Percentiles rank a stretch among this genome's conserved stretches.
phyloP scores from a whole-genome alignment of 2,797 vertebrate genomes.

The Lutjanus campechanus region DNA sequence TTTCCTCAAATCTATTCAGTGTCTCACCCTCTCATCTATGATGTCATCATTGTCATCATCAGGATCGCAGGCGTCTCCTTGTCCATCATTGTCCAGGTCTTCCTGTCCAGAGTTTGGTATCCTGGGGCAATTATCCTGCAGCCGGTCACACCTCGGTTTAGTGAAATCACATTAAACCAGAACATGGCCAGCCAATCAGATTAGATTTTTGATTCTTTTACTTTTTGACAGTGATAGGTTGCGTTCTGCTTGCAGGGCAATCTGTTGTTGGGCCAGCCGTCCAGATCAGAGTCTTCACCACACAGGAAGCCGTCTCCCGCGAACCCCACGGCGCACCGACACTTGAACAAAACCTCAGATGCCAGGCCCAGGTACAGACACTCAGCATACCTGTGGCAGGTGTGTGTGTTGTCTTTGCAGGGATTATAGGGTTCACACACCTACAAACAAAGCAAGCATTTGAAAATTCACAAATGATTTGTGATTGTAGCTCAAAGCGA shows the following conservation, averaged over 20 bases:
- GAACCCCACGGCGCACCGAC: slow-evolving; percentile 92
- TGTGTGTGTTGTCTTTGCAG: slow-evolving; percentile 94
- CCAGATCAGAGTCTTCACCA: slow-evolving; percentile 96
- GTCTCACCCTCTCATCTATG: slow-evolving; percentile 91
- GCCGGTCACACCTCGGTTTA: slow-evolving; percentile 40
- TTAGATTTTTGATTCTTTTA: slow-evolving; percentile 57
- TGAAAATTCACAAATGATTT: slow-evolving; percentile 5
- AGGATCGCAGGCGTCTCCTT: slow-evolving; percentile 95
- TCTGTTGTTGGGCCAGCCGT: slow-evolving; percentile 95
- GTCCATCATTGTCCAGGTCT: slow-evolving; percentile 93
- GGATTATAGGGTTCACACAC: slow-evolving; percentile 96
- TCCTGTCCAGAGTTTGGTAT: slow-evolving; percentile 98
- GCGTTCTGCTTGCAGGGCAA: slow-evolving; percentile 92
- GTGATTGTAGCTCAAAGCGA: neutral
- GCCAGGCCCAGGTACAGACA: slow-evolving; percentile 94
- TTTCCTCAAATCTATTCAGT: neutral
- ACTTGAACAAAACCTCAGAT: slow-evolving; percentile 94
- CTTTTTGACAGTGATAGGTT: slow-evolving; percentile 94
- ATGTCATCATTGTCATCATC: slow-evolving; percentile 97
- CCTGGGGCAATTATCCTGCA: slow-evolving; percentile 94
- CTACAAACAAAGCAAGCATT: slow-evolving; percentile 72
- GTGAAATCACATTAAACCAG: slow-evolving; percentile 20
- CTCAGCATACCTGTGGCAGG: slow-evolving; percentile 90
- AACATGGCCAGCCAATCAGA: neutral
- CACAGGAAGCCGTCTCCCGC: slow-evolving; percentile 95